Percentiles rank a stretch among this genome's conserved stretches.
These are phyloP conservation scores for Colletes collaris DNA, from an alignment of 2,888 invertebrate genomes.

Conservation along the genomic window DNA sequence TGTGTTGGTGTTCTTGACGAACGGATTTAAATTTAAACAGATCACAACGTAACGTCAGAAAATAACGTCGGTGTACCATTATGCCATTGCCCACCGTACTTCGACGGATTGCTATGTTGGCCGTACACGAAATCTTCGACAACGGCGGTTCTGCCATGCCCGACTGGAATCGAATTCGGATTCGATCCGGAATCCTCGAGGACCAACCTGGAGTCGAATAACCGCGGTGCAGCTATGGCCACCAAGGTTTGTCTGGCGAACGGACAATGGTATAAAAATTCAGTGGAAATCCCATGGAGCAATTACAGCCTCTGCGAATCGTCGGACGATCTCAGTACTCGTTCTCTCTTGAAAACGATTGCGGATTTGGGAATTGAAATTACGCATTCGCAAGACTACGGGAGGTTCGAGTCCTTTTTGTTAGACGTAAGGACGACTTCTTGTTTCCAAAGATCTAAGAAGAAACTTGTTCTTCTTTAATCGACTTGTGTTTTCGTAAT, in stretches of 20 bases:
- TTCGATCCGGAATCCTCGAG: constrained; percentile 24
- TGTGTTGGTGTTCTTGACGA: background rate
- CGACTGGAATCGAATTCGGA: constrained; percentile 69
- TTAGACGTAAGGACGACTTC: constrained; percentile 65
- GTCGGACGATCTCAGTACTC: constrained; percentile 47
- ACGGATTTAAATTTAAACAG: constrained; percentile 5
- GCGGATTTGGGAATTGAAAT: constrained; percentile 27
- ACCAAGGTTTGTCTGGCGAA: constrained; percentile 83
- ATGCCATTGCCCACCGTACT: constrained; percentile 81
- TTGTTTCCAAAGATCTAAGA: background rate
- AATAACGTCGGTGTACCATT: constrained; percentile 18
- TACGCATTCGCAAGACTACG: constrained; percentile 38
- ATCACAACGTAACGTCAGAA: constrained; percentile 2
- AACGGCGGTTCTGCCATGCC: constrained; percentile 83
- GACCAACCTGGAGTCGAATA: background rate
- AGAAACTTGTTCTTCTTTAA: background rate
- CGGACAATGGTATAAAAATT: constrained; percentile 83
- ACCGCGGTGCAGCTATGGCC: constrained; percentile 69
- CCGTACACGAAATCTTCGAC: constrained; percentile 82
- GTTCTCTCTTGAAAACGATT: background rate
- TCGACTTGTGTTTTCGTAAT: no score
- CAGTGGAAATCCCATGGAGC: constrained; percentile 82
- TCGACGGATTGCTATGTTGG: constrained; percentile 85
- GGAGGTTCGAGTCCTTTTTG: constrained; percentile 54
- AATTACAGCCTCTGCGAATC: constrained; percentile 84